A percentile compares a stretch with the other conserved stretches of the same genome.
phyloP scores from a whole-genome alignment of 1,140 invertebrate genomes.

The Tribolium castaneum region DNA sequence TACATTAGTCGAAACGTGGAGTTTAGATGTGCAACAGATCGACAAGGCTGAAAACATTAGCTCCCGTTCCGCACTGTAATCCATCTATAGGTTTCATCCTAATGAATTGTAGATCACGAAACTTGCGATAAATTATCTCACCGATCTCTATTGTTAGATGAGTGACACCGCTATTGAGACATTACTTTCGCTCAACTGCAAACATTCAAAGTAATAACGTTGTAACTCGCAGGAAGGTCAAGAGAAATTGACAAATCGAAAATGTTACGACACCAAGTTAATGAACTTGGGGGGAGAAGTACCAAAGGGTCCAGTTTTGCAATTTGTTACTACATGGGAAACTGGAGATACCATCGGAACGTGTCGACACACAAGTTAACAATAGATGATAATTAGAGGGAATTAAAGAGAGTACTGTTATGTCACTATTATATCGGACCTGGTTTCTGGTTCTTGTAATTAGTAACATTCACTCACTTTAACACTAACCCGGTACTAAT shows the following conservation, averaged over 20 bases:
- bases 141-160: not conserved
- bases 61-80: conserved; percentile 29
- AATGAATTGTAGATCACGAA: conserved; percentile 28
- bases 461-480: not conserved
- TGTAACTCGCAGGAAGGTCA: not conserved
- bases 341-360: not conserved
- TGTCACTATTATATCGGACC: conserved; percentile 4
- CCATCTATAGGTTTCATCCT: conserved; percentile 16
- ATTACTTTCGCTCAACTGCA: not conserved
- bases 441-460: not conserved
- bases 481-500: not conserved
- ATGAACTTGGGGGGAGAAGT: not conserved
- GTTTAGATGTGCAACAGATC: conserved; percentile 17
- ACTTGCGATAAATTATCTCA: not conserved
- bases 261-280: not conserved
- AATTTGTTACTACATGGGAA: not conserved
- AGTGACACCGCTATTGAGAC: not conserved
- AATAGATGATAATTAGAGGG: conserved; percentile 9
- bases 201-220: not conserved
- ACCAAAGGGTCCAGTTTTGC: not conserved
- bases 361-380: not conserved
- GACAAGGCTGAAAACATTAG: conserved; percentile 30
- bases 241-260: conserved; percentile 20
- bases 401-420: conserved; percentile 9
- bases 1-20: conserved; percentile 31